Conservation (phyloP, 92 coral and sea anemone genomes). For the Pocillopora grandis region DNA sequence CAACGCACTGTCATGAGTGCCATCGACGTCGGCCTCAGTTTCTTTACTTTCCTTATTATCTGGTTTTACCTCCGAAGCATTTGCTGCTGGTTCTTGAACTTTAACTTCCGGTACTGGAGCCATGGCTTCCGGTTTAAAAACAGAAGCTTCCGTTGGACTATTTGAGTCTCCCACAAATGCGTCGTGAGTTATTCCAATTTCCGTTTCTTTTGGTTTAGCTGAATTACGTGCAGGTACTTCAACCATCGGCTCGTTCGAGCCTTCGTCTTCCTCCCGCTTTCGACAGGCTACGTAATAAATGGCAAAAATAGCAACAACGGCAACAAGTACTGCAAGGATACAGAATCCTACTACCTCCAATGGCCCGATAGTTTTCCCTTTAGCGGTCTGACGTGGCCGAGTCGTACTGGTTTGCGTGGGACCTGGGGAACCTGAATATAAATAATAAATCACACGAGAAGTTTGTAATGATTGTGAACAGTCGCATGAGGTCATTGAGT, state of each 20-base stretch:
- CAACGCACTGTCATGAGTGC: no score
- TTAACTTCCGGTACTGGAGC: neutral
- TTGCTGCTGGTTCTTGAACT: no score
- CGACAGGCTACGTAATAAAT: constrained; percentile 15
- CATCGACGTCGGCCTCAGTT: no score
- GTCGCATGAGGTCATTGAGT: no score
- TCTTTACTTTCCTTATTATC: no score
- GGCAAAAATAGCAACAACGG: neutral
- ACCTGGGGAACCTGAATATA: neutral
- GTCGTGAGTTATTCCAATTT: constrained; percentile 16
- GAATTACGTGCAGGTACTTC: neutral
- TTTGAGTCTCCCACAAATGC: constrained; percentile 12
- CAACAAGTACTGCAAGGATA: neutral
- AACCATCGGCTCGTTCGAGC: neutral
- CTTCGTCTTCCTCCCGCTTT: neutral
- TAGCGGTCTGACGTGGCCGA: neutral
- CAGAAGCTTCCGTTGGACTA: neutral
- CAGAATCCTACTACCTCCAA: constrained; percentile 27
- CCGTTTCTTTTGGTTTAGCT: neutral
- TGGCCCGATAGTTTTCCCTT: constrained; percentile 1
- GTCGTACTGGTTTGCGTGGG: neutral
- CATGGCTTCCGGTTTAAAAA: neutral
- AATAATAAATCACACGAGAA: no score
- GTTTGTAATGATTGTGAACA: no score
- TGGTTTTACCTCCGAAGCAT: no score